phyloP scores from a whole-genome alignment of 2,113 vertebrate genomes.

The Podiceps cristatus region DNA sequence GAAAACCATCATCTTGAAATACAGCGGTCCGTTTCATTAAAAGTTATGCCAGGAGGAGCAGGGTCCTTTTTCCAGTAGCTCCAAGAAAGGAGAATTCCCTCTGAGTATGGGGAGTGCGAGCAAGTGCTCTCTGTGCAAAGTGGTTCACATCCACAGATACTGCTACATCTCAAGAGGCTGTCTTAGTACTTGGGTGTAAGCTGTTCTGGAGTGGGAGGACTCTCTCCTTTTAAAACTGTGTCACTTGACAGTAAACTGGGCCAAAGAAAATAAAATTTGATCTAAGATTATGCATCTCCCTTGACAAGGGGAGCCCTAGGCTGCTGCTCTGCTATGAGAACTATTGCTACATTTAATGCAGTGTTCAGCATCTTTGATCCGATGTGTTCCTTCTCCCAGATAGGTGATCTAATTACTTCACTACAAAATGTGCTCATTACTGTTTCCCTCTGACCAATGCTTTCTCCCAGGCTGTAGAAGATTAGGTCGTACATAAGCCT shows the following conservation, averaged over 20 bases:
- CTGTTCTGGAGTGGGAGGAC: not conserved
- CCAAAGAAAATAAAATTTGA: not conserved
- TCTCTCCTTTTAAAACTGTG: not conserved
- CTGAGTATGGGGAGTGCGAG: not conserved
- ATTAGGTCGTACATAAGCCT: not conserved
- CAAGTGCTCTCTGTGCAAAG: not conserved
- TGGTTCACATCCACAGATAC: not conserved
- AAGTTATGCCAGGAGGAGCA: not conserved
- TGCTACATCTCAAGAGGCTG: not conserved
- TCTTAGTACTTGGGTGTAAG: not conserved
- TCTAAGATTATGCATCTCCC: not conserved
- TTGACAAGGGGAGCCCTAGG: not conserved
- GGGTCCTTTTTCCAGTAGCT: not conserved
- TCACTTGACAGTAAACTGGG: not conserved
- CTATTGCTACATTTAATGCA: not conserved
- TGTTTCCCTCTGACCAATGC: not conserved
- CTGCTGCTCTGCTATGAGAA: not conserved
- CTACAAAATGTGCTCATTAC: not conserved
- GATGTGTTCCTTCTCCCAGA: not conserved
- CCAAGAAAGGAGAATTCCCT: not conserved
- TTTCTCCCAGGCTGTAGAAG: not conserved
- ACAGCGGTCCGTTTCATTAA: not conserved
- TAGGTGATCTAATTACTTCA: not conserved
- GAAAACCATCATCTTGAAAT: not conserved
- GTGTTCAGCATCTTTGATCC: accelerated